A percentile compares a stretch with the other conserved stretches of the same genome.
phyloP scores from a whole-genome alignment of 2,113 vertebrate species.

The Mellivora capensis region DNA sequence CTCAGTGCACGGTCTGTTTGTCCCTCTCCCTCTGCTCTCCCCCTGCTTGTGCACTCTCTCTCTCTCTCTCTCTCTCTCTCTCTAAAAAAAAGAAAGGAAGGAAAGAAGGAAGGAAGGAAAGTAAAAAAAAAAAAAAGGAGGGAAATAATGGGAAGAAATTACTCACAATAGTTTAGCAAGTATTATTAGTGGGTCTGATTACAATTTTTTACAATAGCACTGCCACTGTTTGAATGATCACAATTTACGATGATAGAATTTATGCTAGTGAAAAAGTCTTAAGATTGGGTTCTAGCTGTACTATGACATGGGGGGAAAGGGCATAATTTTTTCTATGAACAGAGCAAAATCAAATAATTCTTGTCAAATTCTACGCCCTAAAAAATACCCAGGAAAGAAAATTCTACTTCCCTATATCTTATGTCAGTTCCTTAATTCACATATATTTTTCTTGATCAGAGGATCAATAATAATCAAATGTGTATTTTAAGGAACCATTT shows the following conservation, averaged over 20 bases:
- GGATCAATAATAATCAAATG: background rate
- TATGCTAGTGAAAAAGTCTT: background rate
- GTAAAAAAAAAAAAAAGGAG: no score
- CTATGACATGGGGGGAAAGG: background rate
- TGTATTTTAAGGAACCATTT: background rate
- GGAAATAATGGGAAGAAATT: background rate
- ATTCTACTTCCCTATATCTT: background rate
- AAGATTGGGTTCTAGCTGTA: background rate
- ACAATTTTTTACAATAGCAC: background rate
- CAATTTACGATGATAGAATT: background rate
- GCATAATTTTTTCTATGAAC: background rate
- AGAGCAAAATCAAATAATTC: conserved; percentile 36
- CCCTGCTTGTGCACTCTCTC: no score
- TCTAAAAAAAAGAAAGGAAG: background rate
- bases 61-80: background rate
- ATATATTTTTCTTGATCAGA: background rate
- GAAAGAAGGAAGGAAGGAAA: no score
- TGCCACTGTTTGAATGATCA: background rate
- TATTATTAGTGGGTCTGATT: background rate
- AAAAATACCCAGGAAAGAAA: background rate
- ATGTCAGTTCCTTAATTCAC: background rate
- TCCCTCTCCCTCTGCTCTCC: background rate
- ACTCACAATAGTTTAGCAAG: background rate
- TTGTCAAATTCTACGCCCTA: background rate
- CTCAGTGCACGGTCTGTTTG: background rate